These are phyloP conservation scores for Parus major DNA, from an alignment of 2,113 vertebrate genomes.

Conservation along the genomic window DNA sequence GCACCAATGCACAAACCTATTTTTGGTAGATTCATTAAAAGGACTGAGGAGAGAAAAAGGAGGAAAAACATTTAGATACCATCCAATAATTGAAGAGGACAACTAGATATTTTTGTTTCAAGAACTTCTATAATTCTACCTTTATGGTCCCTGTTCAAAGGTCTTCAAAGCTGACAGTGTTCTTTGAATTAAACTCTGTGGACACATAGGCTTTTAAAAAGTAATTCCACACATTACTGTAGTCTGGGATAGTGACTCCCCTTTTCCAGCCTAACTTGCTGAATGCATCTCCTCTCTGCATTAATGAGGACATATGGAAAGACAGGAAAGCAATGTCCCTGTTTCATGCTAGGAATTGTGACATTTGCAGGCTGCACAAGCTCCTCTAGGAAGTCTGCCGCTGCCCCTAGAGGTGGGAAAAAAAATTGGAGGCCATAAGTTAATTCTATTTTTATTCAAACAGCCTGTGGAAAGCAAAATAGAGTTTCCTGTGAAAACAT, in stretches of 20 bases:
- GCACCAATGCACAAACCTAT: not conserved
- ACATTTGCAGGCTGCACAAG: not conserved
- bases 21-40: not conserved
- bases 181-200: not conserved
- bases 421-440: not conserved
- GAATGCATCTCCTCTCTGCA: not conserved
- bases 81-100: not conserved
- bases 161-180: rapidly evolving
- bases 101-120: not conserved
- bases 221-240: not conserved
- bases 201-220: not conserved
- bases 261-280: not conserved
- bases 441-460: conserved; percentile 17
- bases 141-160: not conserved
- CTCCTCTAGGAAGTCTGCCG: not conserved
- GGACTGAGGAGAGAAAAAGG: not conserved
- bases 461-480: not conserved
- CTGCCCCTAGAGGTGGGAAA: not conserved
- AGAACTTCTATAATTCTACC: not conserved
- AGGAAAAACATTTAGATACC: not conserved
- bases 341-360: not conserved
- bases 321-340: not conserved
- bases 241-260: not conserved
- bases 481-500: not conserved
- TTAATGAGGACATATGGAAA: not conserved